Evolutionary conservation across 1,140 invertebrate genomes (phyloP).

Genomic region (Drosophila sturtevanti): DNA sequence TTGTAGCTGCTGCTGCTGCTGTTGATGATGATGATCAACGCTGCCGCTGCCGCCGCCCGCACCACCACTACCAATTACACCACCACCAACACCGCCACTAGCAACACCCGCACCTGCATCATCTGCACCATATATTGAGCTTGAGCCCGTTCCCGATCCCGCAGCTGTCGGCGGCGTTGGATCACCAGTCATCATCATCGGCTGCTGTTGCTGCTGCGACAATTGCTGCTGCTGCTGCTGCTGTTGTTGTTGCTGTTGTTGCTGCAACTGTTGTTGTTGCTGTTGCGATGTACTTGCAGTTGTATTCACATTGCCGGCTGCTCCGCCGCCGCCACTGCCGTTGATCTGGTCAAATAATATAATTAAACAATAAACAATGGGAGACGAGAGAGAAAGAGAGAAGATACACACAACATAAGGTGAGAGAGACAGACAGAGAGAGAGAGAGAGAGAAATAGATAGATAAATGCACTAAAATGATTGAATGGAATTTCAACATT

Average conservation of each 20-base stretch:
- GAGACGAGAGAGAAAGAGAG: constrained; percentile 60
- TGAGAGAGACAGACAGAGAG: constrained; percentile 43
- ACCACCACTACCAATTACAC: constrained; percentile 71
- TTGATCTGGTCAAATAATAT: constrained; percentile 66
- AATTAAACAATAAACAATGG: constrained; percentile 77
- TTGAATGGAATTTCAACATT: constrained; percentile 7
- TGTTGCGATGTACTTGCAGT: constrained; percentile 51
- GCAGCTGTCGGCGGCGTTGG: constrained; percentile 33
- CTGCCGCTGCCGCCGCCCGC: constrained; percentile 35
- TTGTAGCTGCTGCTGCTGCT: constrained; percentile 32
- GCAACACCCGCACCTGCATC: constrained; percentile 79
- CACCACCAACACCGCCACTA: constrained; percentile 80
- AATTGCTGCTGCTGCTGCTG: constrained; percentile 44
- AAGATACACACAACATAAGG: constrained; percentile 60
- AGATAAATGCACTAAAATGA: constrained; percentile 22
- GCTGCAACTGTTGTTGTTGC: constrained; percentile 44
- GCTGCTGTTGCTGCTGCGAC: constrained; percentile 36
- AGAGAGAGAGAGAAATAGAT: constrained; percentile 34
- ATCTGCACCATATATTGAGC: constrained; percentile 68
- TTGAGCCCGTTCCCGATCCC: constrained; percentile 38
- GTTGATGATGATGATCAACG: constrained; percentile 53
- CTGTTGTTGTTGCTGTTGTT: constrained; percentile 44
- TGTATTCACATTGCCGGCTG: constrained; percentile 41
- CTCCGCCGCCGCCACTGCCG: constrained; percentile 40
- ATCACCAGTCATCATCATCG: constrained; percentile 18